Percentiles rank a stretch among this genome's conserved stretches.
Conservation (phyloP, 1,140 invertebrate species). For the Capitella teleta region DNA sequence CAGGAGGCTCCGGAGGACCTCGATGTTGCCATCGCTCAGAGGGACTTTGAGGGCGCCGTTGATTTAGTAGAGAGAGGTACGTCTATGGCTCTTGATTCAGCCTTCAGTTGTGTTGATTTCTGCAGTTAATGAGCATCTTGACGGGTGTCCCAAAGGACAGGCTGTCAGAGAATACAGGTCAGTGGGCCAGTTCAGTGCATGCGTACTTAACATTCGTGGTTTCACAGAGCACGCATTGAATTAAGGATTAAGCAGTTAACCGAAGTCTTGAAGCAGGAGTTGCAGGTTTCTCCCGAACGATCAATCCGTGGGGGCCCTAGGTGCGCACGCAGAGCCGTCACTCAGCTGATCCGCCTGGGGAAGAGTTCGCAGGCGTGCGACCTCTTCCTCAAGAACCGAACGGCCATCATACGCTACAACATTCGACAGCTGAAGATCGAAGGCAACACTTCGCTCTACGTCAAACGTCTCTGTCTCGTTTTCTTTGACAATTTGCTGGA, state of each 20-base stretch:
- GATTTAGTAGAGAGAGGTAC: constrained; percentile 62
- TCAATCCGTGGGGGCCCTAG: constrained; percentile 85
- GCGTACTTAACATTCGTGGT: too few species aligned
- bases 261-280: constrained; percentile 73
- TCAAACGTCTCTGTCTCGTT: constrained; percentile 69
- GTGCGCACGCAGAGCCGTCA: constrained; percentile 71
- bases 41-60: constrained; percentile 91
- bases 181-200: too few species aligned
- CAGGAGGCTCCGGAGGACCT: constrained; percentile 85
- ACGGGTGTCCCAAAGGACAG: constrained; percentile 29
- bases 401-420: constrained; percentile 66
- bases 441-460: constrained; percentile 72
- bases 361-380: constrained; percentile 73
- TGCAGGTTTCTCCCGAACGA: constrained; percentile 62
- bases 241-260: constrained; percentile 65
- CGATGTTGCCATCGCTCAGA: constrained; percentile 91
- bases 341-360: constrained; percentile 74
- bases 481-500: constrained; percentile 81
- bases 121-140: constrained; percentile 33
- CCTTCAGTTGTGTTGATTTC: too few species aligned
- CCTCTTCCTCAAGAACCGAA: constrained; percentile 73
- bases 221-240: constrained; percentile 51
- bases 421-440: constrained; percentile 77
- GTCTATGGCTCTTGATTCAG: too few species aligned
- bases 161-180: constrained; percentile 37